Evolutionary conservation across 2,113 vertebrate genomes (phyloP).

Genomic region (Vidua macroura): DNA sequence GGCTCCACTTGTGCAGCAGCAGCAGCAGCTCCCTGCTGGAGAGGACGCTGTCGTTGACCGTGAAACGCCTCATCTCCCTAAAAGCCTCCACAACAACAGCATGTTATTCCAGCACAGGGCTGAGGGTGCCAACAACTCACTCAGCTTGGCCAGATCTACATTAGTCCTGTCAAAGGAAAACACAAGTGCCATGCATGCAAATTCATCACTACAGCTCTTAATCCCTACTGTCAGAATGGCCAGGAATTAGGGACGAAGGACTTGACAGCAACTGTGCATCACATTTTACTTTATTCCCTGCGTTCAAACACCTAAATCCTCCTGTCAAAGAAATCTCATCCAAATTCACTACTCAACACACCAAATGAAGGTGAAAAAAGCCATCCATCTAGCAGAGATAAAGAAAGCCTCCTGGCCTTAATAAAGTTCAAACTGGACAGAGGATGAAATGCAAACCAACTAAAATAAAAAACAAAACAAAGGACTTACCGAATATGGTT

Average conservation of each 20-base stretch:
- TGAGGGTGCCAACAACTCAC: slow-evolving; percentile 73
- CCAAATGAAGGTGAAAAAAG: not conserved
- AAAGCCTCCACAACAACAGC: slow-evolving; percentile 59
- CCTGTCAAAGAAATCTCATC: not conserved
- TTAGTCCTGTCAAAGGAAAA: slow-evolving; percentile 64
- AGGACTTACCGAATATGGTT: slow-evolving; percentile 79
- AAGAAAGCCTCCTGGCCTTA: not conserved
- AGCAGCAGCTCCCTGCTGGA: slow-evolving; percentile 76
- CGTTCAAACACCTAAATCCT: not conserved
- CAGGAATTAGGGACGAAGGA: not conserved
- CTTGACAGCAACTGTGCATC: not conserved
- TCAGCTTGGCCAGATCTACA: slow-evolving; percentile 70
- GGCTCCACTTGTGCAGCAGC: slow-evolving; percentile 84
- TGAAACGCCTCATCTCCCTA: slow-evolving; percentile 66
- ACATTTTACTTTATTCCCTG: not conserved
- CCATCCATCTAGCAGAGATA: not conserved
- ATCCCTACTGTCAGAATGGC: not conserved
- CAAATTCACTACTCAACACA: not conserved
- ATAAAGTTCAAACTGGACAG: not conserved
- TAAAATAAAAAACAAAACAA: not conserved
- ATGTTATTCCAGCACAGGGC: slow-evolving; percentile 81
- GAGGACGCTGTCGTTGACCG: slow-evolving; percentile 68
- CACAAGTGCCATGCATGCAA: not conserved
- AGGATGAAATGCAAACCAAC: not conserved
- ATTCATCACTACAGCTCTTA: not conserved